These are phyloP conservation scores for Terrapene triunguis DNA, from an alignment of 2,113 vertebrate species.

Conservation along the genomic window DNA sequence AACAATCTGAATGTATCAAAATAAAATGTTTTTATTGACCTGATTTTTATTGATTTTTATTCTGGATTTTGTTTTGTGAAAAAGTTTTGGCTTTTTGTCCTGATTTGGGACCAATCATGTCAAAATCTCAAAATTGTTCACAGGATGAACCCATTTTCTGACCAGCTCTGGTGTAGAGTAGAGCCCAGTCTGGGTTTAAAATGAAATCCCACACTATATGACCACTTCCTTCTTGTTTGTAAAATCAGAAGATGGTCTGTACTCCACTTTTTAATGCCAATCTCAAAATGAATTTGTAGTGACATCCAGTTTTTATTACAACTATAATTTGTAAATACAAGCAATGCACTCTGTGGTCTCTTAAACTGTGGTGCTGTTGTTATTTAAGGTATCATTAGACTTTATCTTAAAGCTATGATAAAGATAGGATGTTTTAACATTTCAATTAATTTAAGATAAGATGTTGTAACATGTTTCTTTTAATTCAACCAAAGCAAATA, in stretches of 20 bases:
- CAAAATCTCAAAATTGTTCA: neutral
- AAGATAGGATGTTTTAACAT: neutral
- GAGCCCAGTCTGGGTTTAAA: neutral
- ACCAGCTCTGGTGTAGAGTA: neutral
- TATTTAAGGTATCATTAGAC: neutral
- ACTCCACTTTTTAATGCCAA: neutral
- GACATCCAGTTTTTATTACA: neutral
- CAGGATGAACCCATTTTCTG: neutral
- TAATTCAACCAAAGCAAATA: conserved; percentile 11
- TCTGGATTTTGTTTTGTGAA: neutral
- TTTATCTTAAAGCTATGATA: neutral
- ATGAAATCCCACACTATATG: neutral
- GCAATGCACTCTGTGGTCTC: neutral
- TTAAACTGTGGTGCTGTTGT: neutral
- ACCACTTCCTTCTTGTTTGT: neutral
- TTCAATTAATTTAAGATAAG: neutral
- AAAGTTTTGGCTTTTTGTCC: neutral
- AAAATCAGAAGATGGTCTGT: neutral
- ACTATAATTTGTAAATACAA: neutral
- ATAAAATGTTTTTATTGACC: neutral
- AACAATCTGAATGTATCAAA: neutral
- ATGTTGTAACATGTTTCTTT: neutral
- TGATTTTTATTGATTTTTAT: no score
- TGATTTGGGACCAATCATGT: neutral
- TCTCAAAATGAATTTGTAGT: neutral